Evolutionary conservation across 1,140 invertebrate species (phyloP).

Genomic region (Aphelinus certus): DNA sequence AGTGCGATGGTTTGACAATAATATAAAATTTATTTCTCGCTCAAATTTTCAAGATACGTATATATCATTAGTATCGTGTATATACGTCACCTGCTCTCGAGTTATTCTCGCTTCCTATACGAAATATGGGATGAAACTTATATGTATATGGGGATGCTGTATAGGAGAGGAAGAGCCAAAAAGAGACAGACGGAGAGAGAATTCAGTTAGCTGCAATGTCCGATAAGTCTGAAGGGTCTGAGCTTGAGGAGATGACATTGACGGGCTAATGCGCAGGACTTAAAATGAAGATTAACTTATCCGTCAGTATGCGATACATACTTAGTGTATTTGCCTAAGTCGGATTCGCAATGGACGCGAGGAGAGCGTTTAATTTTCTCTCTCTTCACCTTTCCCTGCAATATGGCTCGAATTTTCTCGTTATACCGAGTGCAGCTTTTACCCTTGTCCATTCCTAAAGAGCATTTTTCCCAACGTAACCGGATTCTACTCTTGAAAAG

Average conservation of each 20-base stretch:
- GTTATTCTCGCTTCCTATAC: too few relatives aligned
- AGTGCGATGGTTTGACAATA: too few relatives aligned
- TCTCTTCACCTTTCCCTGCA: constrained; percentile 6
- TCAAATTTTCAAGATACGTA: too few relatives aligned
- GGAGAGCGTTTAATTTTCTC: constrained; percentile 33
- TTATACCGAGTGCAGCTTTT: constrained; percentile 9
- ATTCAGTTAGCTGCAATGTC: constrained; percentile 54
- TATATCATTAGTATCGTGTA: too few relatives aligned
- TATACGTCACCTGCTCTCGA: too few relatives aligned
- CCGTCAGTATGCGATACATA: constrained; percentile 64
- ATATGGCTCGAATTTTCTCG: background rate
- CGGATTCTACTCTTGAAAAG: too few relatives aligned
- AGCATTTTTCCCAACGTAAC: too few relatives aligned
- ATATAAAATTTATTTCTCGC: too few relatives aligned
- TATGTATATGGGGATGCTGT: too few relatives aligned
- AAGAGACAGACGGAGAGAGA: constrained; percentile 16
- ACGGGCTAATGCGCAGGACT: constrained; percentile 62
- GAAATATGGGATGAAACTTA: too few relatives aligned
- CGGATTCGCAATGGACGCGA: constrained; percentile 33
- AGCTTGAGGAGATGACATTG: constrained; percentile 66
- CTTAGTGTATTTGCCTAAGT: constrained; percentile 55
- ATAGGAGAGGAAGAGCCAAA: too few relatives aligned
- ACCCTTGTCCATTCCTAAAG: background rate
- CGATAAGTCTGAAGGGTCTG: constrained; percentile 64
- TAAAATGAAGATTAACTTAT: constrained; percentile 65